These are phyloP conservation scores for Emys orbicularis DNA, from an alignment of 2,797 vertebrate species.

Conservation along the genomic window DNA sequence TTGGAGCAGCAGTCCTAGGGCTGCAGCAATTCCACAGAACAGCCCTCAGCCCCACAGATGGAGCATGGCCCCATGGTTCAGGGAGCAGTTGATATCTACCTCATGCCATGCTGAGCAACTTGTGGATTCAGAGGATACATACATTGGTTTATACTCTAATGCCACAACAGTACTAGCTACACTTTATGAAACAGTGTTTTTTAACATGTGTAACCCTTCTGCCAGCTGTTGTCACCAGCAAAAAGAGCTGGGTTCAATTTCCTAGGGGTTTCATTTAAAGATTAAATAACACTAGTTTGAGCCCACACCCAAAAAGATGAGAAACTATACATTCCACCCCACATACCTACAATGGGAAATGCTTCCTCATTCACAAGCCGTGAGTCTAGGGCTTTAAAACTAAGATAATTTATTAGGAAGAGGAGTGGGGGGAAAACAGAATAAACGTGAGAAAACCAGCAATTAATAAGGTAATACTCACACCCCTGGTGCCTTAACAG, in stretches of 20 bases:
- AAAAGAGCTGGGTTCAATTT: not conserved
- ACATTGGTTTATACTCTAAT: not conserved
- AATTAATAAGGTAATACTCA: not conserved
- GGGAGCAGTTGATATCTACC: not conserved
- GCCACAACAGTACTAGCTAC: not conserved
- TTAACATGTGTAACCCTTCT: not conserved
- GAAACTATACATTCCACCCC: not conserved
- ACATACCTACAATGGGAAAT: not conserved
- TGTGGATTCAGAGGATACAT: not conserved
- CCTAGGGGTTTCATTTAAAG: not conserved
- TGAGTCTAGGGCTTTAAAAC: not conserved
- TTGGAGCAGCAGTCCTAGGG: not conserved
- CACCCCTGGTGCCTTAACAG: not conserved
- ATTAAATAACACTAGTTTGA: not conserved
- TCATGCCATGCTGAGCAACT: not conserved
- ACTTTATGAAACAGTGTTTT: rapidly evolving
- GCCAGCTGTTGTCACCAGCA: not conserved
- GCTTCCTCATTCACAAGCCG: not conserved
- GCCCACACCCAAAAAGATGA: not conserved
- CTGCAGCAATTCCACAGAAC: not conserved
- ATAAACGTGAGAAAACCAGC: not conserved
- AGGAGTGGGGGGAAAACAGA: not conserved
- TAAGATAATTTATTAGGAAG: not conserved
- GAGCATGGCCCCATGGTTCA: not conserved
- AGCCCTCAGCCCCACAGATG: not conserved